Base-by-base conservation (phyloP, 2,888 invertebrate genomes). In the Nomada ferruginata region DNA sequence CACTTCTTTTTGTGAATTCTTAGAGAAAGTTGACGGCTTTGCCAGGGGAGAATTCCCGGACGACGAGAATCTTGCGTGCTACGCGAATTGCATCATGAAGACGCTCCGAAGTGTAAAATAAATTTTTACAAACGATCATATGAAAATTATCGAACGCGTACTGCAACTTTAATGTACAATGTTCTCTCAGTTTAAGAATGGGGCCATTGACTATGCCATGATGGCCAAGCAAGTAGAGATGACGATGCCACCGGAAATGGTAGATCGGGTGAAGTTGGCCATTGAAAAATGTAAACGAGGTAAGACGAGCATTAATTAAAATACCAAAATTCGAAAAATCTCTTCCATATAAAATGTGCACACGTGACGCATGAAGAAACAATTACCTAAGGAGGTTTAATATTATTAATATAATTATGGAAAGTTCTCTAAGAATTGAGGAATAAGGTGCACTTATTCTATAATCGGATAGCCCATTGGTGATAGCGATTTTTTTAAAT, bases 41-140 rank as follows among this genome's bases (percentile, higher is more conserved):
- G 82, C 65, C 26, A 79, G 36, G 1, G 92, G 92, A 2, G 68
- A 86, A 65, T 92, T 88, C 78, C 84, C 89, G 0, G 90, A 90
- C 0, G 91, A 92, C 23, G 66, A 26, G 7, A 84, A 80, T 15
- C 83, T 93, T 0, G 87, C 95, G 92, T 95, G 95, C 80, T 96
- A 95, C 84, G 92, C 95, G 63, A 94, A 94, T 74, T 95, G 95
- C 80, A 83, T 94, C 15, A 86, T 95, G 86, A 94, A 94, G 86
- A 94, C 94, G 93, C 93, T 95, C 91, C 95, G 95, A 92, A 91
- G 94, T 91, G 95, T 95, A 79, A 92, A 74, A 79, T 73, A 36
- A 53, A 20, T 29, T 53, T 55, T 55, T 23, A 10, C 36, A 5
- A 7, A 55, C 9, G 20, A 55, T 20, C 0, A 23, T 55, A 23